A percentile compares a stretch with the other conserved stretches of the same genome.
Evolutionary conservation across 2,888 invertebrate genomes (phyloP).

Genomic region (Agonum fuliginosum): DNA sequence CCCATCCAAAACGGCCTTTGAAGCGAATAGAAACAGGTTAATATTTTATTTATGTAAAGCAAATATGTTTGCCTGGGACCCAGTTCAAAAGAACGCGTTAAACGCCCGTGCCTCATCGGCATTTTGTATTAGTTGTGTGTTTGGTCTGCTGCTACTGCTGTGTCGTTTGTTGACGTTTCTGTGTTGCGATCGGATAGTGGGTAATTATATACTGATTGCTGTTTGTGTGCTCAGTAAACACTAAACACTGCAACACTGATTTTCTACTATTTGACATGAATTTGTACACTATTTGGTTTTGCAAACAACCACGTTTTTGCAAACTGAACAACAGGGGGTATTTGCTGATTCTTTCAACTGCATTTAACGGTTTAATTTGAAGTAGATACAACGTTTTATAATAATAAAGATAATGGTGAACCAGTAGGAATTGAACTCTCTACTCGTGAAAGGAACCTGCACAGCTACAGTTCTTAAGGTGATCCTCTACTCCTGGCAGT

Average conservation of each 20-base stretch:
- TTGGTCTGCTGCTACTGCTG: too few relatives aligned
- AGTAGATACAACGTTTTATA: too few relatives aligned
- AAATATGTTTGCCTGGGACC: constrained; percentile 35
- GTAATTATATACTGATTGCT: constrained; percentile 33
- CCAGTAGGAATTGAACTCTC: too few relatives aligned
- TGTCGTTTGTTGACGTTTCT: constrained; percentile 13
- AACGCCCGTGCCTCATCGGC: constrained; percentile 23
- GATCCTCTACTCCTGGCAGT: too few relatives aligned
- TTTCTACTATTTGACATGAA: constrained; percentile 1
- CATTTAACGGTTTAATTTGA: too few relatives aligned
- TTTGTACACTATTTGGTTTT: constrained; percentile 17
- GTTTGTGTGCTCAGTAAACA: constrained; percentile 18
- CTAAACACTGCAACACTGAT: constrained; percentile 18
- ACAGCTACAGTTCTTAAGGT: too few relatives aligned
- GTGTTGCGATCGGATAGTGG: constrained; percentile 19
- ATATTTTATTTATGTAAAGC: constrained; percentile 47
- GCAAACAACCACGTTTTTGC: not conserved
- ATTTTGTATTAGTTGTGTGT: constrained; percentile 40
- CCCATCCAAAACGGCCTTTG: constrained; percentile 32
- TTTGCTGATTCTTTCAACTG: not conserved
- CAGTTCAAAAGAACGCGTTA: constrained; percentile 30
- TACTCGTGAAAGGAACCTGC: too few relatives aligned
- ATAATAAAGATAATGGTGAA: too few relatives aligned
- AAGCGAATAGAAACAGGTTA: constrained; percentile 40
- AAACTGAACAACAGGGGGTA: not conserved